phyloP scores from a whole-genome alignment of 2,113 vertebrate species.

The Aphyosemion australe region DNA sequence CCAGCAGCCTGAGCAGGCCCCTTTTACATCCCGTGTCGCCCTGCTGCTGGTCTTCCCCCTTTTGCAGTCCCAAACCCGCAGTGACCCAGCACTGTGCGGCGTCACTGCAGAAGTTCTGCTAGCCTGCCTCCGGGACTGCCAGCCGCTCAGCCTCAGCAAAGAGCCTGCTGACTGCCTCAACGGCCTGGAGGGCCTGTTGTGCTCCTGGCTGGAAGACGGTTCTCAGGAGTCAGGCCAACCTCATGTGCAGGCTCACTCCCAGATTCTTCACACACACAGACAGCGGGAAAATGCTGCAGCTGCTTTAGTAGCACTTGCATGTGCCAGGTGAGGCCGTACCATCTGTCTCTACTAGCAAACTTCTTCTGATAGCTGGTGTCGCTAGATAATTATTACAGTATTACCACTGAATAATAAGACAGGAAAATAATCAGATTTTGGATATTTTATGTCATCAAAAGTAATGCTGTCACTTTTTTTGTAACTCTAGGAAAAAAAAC shows the following conservation, averaged over 20 bases:
- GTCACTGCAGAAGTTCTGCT: slow-evolving; percentile 97
- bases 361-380: slow-evolving; percentile 1
- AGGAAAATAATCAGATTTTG: not conserved
- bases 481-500: not conserved
- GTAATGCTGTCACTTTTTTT: not conserved
- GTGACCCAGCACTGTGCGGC: slow-evolving; percentile 94
- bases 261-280: slow-evolving; percentile 82
- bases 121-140: slow-evolving; percentile 95
- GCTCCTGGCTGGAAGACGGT: slow-evolving; percentile 94
- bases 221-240: slow-evolving; percentile 79
- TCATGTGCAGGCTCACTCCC: slow-evolving; percentile 83
- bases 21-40: slow-evolving; percentile 94
- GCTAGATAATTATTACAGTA: not conserved
- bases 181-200: slow-evolving; percentile 92
- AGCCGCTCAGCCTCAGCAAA: slow-evolving; percentile 97
- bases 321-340: slow-evolving; percentile 86
- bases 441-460: not conserved
- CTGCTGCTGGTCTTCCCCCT: slow-evolving; percentile 95
- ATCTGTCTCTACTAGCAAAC: not conserved
- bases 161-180: slow-evolving; percentile 96
- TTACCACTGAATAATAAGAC: not conserved
- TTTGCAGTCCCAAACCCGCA: slow-evolving; percentile 94
- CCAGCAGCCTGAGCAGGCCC: slow-evolving; percentile 93
- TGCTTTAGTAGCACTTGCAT: slow-evolving; percentile 94
- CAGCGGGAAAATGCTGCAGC: slow-evolving; percentile 97